Evolutionary conservation across 2,888 invertebrate genomes (phyloP), one percentile per base, ranked within the genome.

Genomic region (Colletes collaris): DNA sequence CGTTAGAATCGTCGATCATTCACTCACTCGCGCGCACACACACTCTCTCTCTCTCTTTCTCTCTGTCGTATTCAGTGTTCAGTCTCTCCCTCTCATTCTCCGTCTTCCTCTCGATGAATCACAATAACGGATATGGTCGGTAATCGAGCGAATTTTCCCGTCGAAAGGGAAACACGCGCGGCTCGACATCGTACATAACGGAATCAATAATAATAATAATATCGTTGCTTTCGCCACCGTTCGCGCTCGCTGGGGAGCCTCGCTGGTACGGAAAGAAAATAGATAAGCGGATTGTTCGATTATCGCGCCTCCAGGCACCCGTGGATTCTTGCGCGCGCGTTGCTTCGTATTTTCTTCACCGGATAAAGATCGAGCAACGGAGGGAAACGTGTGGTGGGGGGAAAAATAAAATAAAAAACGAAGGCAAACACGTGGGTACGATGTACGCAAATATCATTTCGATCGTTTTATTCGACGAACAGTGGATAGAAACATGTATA

Each of bases 91-190:
- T 72, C 72, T 68, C 83, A 71, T 74, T 66, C 50, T 40, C 64
- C 68, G 75, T 74, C 56, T 76, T 64, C 64, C 77, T 78, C 79
- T 65, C 79, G 82, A 55, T 81, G 74, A 83, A 87, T 84, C 84
- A 84, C 75, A 83, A 73, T 82, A 60, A 80, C 70, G 76, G 75
- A 85, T 79, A 75, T 74, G 83, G 52, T 79, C 59, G 63, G 53
- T 73, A 63, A 80, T 76, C 66, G 65, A 56, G 40, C 37, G 19
- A 77, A 68, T 78, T 60, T 74, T 62, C 53, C 27, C 63, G 66
- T 68, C 55, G 50, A 65, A 66, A 63, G 52, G 70, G 74, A 81
- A 74, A 60, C 35, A 58, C 46, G 13, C 46, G 16, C 70, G 19
- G 16, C 27, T 50, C 10, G 44, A 46, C 44, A 10, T 46, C 44